Evolutionary conservation across 2,888 invertebrate genomes (phyloP).

Genomic region (Catocala fraxini): DNA sequence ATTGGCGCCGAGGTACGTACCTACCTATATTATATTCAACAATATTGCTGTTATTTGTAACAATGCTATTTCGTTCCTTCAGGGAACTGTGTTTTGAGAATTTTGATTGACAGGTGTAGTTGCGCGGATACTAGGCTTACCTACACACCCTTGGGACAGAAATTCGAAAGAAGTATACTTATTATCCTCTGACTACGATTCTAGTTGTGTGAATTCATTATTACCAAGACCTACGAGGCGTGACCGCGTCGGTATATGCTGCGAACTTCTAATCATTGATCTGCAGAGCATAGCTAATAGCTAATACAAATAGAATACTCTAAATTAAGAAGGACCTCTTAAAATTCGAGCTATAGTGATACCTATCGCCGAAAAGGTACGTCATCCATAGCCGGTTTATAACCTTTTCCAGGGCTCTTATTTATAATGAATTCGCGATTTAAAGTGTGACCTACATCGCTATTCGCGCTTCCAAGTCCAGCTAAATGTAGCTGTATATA

Average conservation of each 20-base stretch:
- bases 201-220: background rate
- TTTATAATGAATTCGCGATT: too few relatives aligned
- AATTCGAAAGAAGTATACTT: background rate
- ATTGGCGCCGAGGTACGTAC: conserved; percentile 35
- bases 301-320: too few relatives aligned
- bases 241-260: background rate
- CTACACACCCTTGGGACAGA: background rate
- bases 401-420: too few relatives aligned
- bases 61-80: conserved; percentile 20
- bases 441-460: too few relatives aligned
- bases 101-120: conserved; percentile 45
- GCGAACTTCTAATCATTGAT: too few relatives aligned
- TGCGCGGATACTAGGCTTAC: conserved; percentile 2
- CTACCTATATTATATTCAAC: conserved; percentile 3
- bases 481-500: too few relatives aligned
- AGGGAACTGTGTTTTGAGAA: conserved; percentile 37
- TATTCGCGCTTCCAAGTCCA: too few relatives aligned
- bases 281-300: too few relatives aligned
- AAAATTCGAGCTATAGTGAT: too few relatives aligned
- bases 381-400: too few relatives aligned
- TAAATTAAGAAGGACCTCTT: too few relatives aligned
- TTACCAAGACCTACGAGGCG: background rate
- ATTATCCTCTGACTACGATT: background rate
- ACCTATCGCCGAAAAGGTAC: too few relatives aligned
- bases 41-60: background rate